Conservation (phyloP, 1,140 invertebrate genomes). For the Calycopis cecrops region DNA sequence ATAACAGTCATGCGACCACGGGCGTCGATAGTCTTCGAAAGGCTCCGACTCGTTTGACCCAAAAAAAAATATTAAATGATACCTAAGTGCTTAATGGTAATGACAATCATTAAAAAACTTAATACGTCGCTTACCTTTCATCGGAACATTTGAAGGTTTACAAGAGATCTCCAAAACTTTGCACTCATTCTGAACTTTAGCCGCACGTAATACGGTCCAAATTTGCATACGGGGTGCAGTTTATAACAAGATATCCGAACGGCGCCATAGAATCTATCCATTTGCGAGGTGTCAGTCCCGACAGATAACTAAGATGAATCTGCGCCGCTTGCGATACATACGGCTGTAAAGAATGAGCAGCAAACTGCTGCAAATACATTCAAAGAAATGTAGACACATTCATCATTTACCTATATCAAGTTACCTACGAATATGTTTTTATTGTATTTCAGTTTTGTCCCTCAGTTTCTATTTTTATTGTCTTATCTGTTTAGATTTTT, state of each 20-base stretch:
- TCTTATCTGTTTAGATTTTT: too few species aligned
- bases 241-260: constrained; percentile 8
- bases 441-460: too few species aligned
- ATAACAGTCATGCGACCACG: too few species aligned
- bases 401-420: neutral
- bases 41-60: too few species aligned
- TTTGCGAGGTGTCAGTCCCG: constrained; percentile 6
- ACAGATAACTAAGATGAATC: constrained; percentile 11
- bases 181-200: constrained; percentile 4
- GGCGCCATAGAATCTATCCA: constrained; percentile 10
- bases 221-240: constrained; percentile 2
- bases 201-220: constrained; percentile 1
- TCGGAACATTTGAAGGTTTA: too few species aligned
- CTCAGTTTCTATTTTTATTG: too few species aligned
- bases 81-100: too few species aligned
- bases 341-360: constrained; percentile 6
- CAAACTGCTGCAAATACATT: neutral
- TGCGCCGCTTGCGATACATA: constrained; percentile 2
- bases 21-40: too few species aligned
- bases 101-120: too few species aligned
- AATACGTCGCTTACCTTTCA: too few species aligned
- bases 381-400: neutral
- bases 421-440: neutral
- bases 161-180: too few species aligned
- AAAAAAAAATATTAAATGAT: too few species aligned